phyloP scores from a whole-genome alignment of 2,113 vertebrate species.

The Anoura caudifer region DNA sequence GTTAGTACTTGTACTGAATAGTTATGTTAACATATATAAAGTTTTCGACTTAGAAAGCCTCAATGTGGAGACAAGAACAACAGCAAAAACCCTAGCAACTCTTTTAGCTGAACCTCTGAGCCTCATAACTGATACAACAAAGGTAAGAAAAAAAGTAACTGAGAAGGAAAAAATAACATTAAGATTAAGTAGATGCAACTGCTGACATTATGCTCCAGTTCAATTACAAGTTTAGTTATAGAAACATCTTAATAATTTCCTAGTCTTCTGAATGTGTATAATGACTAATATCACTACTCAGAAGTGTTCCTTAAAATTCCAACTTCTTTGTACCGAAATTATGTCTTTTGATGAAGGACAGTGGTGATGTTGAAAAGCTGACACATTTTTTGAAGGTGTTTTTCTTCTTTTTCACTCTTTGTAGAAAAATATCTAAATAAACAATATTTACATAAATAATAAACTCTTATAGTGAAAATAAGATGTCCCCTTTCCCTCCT shows the following conservation, averaged over 20 bases:
- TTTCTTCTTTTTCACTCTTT: not conserved
- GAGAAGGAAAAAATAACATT: not conserved
- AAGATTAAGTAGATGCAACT: not conserved
- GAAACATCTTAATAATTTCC: not conserved
- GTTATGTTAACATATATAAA: not conserved
- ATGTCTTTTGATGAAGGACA: not conserved
- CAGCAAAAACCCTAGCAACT: not conserved
- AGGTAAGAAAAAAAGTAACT: not conserved
- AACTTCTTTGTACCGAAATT: not conserved
- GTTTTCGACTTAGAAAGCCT: not conserved
- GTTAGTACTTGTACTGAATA: not conserved
- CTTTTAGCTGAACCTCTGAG: not conserved
- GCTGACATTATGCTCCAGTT: not conserved
- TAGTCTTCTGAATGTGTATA: not conserved
- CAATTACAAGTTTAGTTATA: not conserved
- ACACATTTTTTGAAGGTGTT: not conserved
- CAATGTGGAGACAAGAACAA: not conserved
- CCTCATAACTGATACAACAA: not conserved
- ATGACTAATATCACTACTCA: not conserved
- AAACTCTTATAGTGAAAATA: not conserved
- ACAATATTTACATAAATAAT: not conserved
- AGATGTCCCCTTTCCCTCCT: not conserved
- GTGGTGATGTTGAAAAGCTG: not conserved
- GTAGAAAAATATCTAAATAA: not conserved
- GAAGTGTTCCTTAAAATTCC: not conserved